These are phyloP conservation scores for Pyrocoelia pectoralis DNA, from an alignment of 2,888 invertebrate genomes.

Conservation along the genomic window DNA sequence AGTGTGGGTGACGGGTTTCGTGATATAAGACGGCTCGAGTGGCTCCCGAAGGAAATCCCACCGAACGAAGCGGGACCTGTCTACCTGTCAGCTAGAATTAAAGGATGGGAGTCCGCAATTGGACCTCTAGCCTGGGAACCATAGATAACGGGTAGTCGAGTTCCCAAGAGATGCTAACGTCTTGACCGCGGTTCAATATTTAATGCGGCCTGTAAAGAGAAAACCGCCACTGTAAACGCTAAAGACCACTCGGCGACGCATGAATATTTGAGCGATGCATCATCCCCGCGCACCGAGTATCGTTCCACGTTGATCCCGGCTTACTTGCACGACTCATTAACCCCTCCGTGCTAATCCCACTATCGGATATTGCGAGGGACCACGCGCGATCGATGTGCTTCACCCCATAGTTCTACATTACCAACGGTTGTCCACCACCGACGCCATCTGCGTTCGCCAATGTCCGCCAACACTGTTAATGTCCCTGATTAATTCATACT, in stretches of 20 bases:
- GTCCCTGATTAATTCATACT: slow-evolving; percentile 31
- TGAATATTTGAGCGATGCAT: slow-evolving; percentile 60
- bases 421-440: slow-evolving; percentile 39
- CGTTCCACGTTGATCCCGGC: slow-evolving; percentile 61
- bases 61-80: slow-evolving; percentile 53
- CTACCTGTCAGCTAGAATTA: slow-evolving; percentile 68
- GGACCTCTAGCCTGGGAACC: slow-evolving; percentile 53
- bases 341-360: slow-evolving; percentile 60
- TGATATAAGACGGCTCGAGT: slow-evolving; percentile 55
- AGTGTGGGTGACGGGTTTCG: slow-evolving; percentile 41
- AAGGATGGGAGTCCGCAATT: slow-evolving; percentile 62
- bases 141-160: slow-evolving; percentile 56
- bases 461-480: slow-evolving; percentile 32
- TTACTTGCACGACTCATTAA: slow-evolving; percentile 64
- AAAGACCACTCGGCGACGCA: slow-evolving; percentile 50
- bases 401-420: slow-evolving; percentile 25
- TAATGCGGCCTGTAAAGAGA: slow-evolving; percentile 52
- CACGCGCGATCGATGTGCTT: slow-evolving; percentile 42
- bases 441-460: slow-evolving; percentile 38
- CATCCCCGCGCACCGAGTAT: slow-evolving; percentile 53
- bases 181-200: slow-evolving; percentile 58
- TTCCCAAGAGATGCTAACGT: slow-evolving; percentile 50
- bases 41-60: slow-evolving; percentile 57
- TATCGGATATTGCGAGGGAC: slow-evolving; percentile 57
- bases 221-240: slow-evolving; percentile 50